Evolutionary conservation across 2,113 vertebrate genomes (phyloP).

Genomic region (Rhineura floridana): DNA sequence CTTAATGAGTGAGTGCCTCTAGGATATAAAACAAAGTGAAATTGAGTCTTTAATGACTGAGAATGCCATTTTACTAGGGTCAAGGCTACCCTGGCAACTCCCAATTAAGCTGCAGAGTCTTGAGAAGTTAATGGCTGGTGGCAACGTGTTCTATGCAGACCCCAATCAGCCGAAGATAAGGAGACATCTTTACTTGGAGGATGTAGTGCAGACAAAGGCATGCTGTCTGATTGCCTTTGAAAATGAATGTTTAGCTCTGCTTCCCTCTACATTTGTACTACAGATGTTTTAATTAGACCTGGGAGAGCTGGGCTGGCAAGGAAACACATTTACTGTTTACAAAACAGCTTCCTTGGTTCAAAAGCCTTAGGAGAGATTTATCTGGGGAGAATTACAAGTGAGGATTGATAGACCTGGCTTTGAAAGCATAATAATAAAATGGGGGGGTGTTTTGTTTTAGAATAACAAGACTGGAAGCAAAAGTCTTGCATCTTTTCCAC

Average conservation of each 20-base stretch:
- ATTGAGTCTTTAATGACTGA: slow-evolving; percentile 41
- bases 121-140: slow-evolving; percentile 57
- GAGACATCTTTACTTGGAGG: slow-evolving; percentile 28
- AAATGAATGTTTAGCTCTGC: slow-evolving; percentile 36
- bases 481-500: neutral
- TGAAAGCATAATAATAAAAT: neutral
- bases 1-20: neutral
- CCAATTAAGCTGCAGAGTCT: slow-evolving; percentile 24
- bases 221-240: slow-evolving; percentile 34
- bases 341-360: slow-evolving; percentile 41
- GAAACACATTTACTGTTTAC: slow-evolving; percentile 44
- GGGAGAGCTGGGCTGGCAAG: neutral
- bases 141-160: slow-evolving; percentile 3
- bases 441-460: neutral
- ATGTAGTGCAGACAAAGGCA: slow-evolving; percentile 49
- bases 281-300: slow-evolving; percentile 34
- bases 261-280: slow-evolving; percentile 37
- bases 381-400: slow-evolving; percentile 45
- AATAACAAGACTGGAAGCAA: neutral
- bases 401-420: slow-evolving; percentile 14
- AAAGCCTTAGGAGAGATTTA: slow-evolving; percentile 39
- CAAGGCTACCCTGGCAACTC: slow-evolving; percentile 44
- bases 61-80: slow-evolving; percentile 50
- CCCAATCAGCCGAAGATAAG: slow-evolving; percentile 40
- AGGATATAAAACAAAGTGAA: slow-evolving; percentile 52